Conservation (phyloP, 2,888 invertebrate genomes). For the Mechanitis mazaeus region DNA sequence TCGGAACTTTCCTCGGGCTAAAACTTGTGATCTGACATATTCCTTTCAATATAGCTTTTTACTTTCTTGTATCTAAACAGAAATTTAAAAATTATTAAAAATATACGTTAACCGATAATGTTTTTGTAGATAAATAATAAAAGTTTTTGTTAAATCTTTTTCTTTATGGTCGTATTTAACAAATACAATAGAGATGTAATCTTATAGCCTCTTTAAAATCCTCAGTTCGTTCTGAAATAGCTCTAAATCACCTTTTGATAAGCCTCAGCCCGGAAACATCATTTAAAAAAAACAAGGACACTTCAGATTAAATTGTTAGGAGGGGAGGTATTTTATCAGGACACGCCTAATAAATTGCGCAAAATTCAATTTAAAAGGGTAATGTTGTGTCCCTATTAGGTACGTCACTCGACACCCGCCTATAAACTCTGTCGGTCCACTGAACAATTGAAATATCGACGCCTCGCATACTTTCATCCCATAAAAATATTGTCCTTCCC, state of each 20-base stretch:
- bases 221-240: too few relatives aligned
- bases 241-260: conserved; percentile 8
- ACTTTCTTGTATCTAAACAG: too few relatives aligned
- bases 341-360: conserved; percentile 62
- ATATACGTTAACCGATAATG: conserved; percentile 11
- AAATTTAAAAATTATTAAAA: too few relatives aligned
- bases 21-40: conserved; percentile 25
- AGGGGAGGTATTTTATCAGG: conserved; percentile 58
- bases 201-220: too few relatives aligned
- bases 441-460: conserved; percentile 67
- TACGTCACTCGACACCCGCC: conserved; percentile 57
- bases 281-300: conserved; percentile 10
- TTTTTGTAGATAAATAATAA: conserved; percentile 15
- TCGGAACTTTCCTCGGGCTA: conserved; percentile 17
- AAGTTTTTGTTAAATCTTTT: background rate
- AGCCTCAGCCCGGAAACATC: conserved; percentile 9
- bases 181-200: too few relatives aligned
- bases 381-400: conserved; percentile 72
- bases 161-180: too few relatives aligned
- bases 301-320: conserved; percentile 30
- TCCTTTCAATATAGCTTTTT: conserved; percentile 23
- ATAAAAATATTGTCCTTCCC: conserved; percentile 51
- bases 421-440: conserved; percentile 64
- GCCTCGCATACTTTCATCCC: conserved; percentile 46
- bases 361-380: conserved; percentile 74